Evolutionary conservation across 2,797 vertebrate species (phyloP), one percentile per base, ranked within the genome.

Genomic region (Spatula versicolor): DNA sequence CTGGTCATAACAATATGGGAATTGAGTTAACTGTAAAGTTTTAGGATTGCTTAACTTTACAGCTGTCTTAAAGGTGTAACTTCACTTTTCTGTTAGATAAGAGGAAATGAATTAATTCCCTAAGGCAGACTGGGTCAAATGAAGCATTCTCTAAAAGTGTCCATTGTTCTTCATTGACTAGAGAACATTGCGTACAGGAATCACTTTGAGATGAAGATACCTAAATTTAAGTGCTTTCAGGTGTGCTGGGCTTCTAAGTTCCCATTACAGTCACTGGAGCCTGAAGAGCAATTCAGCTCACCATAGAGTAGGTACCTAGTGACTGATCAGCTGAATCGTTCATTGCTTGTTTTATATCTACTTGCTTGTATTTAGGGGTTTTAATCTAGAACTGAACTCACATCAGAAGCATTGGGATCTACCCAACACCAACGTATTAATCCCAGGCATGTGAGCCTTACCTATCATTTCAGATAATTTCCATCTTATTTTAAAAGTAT

Each of bases 211-310:
- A 92, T 6, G 39, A 79, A 73, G n/a, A 17, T 31, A 63, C 10
- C 26, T 86, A 69, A 67, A 94, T 91, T 68, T 64, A 86, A 64
- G 11, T 83, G 31, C 46, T 77, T 90, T 43, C 1, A 6, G 17
- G n/a, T 88, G 45, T 2, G 0, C 13, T 78, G 43, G 16, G 13
- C 58, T 93, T 50, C 37, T 83, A n/a, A 60, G 22, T 3, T 90
- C 59, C 55, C 43, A 54, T 92, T 88, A 71, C 31, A 84, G 46
- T 48, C 83, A 74, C 45, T 90, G 67, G 39, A 94, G 92, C 96
- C 48, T 96, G 88, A 95, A 96, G 88, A 94, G 25, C 86, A 88
- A 80, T 94, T 84, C 74, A 84, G 30, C 48, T 92, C 33, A 54
- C 13, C 13, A 37, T 56, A 46, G 94, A 88, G 21, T 45, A 66